These are phyloP conservation scores for Ploceus nigricollis DNA, from an alignment of 2,113 vertebrate species.

Conservation along the genomic window DNA sequence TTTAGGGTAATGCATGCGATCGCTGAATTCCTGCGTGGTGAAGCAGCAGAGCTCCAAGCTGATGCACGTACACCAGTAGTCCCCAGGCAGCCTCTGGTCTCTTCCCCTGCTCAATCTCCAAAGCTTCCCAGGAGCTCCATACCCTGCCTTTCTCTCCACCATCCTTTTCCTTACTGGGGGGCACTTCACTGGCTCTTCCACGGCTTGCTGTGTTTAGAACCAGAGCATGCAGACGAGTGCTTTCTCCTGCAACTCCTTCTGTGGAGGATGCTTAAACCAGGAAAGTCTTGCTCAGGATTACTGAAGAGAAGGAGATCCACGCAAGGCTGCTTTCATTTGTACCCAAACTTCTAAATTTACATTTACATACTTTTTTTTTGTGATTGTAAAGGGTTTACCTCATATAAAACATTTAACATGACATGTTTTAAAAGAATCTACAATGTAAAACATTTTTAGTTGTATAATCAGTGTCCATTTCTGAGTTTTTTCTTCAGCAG, in stretches of 20 bases:
- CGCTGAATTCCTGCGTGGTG: not conserved
- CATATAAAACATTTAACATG: not conserved
- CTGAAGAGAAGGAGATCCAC: not conserved
- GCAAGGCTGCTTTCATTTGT: not conserved
- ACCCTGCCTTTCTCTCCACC: not conserved
- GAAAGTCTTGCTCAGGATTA: not conserved
- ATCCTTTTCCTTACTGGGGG: not conserved
- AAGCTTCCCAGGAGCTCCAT: not conserved
- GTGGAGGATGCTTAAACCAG: not conserved
- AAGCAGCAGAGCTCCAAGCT: not conserved
- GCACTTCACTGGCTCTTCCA: not conserved
- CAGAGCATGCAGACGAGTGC: fast-evolving
- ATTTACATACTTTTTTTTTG: not conserved
- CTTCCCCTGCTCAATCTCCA: not conserved
- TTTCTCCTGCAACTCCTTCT: not conserved
- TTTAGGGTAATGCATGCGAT: not conserved
- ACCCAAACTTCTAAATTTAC: not conserved
- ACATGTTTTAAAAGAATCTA: not conserved
- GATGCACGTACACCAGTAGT: not conserved
- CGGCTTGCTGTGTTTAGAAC: not conserved
- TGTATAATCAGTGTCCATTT: not conserved
- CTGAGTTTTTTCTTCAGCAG: not conserved
- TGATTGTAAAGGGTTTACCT: not conserved
- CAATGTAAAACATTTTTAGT: not conserved
- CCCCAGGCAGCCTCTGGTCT: not conserved